These are phyloP conservation scores for Eumacrocentrus americanus DNA, from an alignment of 2,888 invertebrate genomes.

Conservation along the genomic window DNA sequence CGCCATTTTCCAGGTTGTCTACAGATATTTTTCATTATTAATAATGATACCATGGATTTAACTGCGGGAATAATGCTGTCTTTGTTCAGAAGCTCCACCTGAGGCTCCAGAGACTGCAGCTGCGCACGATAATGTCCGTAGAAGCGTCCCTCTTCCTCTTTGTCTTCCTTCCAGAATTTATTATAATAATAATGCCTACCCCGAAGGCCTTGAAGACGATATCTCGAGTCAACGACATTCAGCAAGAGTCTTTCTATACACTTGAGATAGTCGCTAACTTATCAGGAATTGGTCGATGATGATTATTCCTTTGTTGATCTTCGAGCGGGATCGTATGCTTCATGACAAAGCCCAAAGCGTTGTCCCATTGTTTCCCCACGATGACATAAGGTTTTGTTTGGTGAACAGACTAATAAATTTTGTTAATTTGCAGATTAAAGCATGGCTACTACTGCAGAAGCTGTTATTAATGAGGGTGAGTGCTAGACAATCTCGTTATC, in stretches of 20 bases:
- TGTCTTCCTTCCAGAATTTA: neutral
- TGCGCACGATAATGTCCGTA: no score
- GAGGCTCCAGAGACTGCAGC: neutral
- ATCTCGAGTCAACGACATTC: constrained; percentile 18
- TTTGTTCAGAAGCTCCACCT: no score
- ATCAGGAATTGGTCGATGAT: constrained; percentile 1
- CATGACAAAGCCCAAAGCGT: neutral
- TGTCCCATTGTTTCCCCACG: constrained; percentile 10
- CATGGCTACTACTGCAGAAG: constrained; percentile 48
- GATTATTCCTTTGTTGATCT: neutral
- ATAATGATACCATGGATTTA: no score
- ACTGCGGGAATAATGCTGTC: no score
- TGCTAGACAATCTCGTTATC: no score
- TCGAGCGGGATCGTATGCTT: neutral
- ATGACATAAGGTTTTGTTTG: neutral
- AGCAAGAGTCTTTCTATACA: neutral
- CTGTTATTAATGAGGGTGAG: constrained; percentile 47
- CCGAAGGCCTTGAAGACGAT: neutral
- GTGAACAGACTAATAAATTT: constrained; percentile 1
- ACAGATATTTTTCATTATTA: no score
- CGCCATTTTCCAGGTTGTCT: no score
- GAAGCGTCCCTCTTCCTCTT: neutral
- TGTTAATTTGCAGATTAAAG: constrained; percentile 18
- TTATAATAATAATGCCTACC: no score
- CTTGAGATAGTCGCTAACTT: neutral